Evolutionary conservation across 2,888 invertebrate species (phyloP), one percentile per base, ranked within the genome.

Genomic region (Physocephala rufipes): DNA sequence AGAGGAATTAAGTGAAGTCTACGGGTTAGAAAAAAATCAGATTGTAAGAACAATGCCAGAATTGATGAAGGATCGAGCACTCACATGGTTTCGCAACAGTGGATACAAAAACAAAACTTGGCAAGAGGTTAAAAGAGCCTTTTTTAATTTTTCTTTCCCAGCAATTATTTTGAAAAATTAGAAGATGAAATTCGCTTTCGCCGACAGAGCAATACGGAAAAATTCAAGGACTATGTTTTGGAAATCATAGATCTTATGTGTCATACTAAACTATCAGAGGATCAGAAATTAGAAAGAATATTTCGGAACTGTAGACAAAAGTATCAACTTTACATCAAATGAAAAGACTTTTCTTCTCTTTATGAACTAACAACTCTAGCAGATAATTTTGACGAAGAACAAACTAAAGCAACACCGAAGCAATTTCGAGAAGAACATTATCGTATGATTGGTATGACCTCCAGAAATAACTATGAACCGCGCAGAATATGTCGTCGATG

Each of bases 21-120:
- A 24, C 13, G 24, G 21, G 21, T 13, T 55, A 21, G 53, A 55
- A 5, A 7, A 55, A 55, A 21, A 21, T 2, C 36, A 24, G 45
- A 12, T 63, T 7, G n/a, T 19, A 1, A 16, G 63, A 19, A 63
- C 63, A 21, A 63, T 63, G 63, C 63, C 63, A 12, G 63, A 45
- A 45, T 13, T 63, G 21, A 19, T 63, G 24, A 36, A 45, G 21
- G 63, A 63, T 45, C 2, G 45, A 19, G 63, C 63, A 24, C 63
- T 63, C 12, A 45, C 45, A 3, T 63, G 63, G 45, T 15, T 43
- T 15, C 63, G 45, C 4, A 63, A 63, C 63, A 63, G 21, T 13
- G 45, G 24, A 45, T 24, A 36, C 24, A 9, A 15, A 7, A 45
- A n/a, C 30, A 30, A n/a, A 61, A 26, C 2, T 15, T 61, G 61